Evolutionary conservation across 2,888 invertebrate genomes (phyloP).

Genomic region (Drosophila conformis): DNA sequence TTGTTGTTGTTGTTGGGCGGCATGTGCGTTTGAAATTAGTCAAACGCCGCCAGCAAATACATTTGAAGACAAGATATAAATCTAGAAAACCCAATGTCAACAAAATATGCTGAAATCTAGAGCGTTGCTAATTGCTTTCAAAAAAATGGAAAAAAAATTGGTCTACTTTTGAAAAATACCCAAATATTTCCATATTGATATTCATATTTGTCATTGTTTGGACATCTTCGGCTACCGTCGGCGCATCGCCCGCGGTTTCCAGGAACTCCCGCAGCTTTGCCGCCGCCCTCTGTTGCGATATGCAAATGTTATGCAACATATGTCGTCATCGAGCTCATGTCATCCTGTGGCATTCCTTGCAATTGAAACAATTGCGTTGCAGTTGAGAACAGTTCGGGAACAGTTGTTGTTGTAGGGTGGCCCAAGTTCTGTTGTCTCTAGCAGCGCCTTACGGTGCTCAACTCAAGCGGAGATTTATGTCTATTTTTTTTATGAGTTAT

Average conservation of each 20-base stretch:
- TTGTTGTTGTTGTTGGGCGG: slow-evolving; percentile 30
- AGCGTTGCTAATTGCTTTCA: slow-evolving; percentile 62
- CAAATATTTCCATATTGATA: slow-evolving; percentile 59
- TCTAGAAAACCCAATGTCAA: slow-evolving; percentile 22
- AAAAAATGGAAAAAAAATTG: background rate
- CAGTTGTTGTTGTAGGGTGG: slow-evolving; percentile 8
- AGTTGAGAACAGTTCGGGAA: slow-evolving; percentile 13
- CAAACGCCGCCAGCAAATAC: slow-evolving; percentile 31
- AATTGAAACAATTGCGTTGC: slow-evolving; percentile 47
- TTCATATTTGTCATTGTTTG: slow-evolving; percentile 70
- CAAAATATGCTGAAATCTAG: slow-evolving; percentile 41
- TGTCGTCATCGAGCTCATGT: slow-evolving; percentile 43
- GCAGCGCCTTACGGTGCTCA: slow-evolving; percentile 23
- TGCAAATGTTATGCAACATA: slow-evolving; percentile 76
- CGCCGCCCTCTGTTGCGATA: slow-evolving; percentile 40
- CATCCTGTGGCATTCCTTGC: slow-evolving; percentile 33
- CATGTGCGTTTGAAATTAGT: slow-evolving; percentile 60
- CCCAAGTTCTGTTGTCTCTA: slow-evolving; percentile 25
- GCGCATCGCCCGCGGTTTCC: slow-evolving; percentile 38
- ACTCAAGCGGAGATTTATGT: slow-evolving; percentile 73
- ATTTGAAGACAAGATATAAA: slow-evolving; percentile 19
- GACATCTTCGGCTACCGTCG: slow-evolving; percentile 55
- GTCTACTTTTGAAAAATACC: slow-evolving; percentile 13
- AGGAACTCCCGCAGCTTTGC: slow-evolving; percentile 34
- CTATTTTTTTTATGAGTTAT: slow-evolving; percentile 78